Evolutionary conservation across 2,888 invertebrate species (phyloP), one percentile per base, ranked within the genome.

Genomic region (Agrilus cyanescens): DNA sequence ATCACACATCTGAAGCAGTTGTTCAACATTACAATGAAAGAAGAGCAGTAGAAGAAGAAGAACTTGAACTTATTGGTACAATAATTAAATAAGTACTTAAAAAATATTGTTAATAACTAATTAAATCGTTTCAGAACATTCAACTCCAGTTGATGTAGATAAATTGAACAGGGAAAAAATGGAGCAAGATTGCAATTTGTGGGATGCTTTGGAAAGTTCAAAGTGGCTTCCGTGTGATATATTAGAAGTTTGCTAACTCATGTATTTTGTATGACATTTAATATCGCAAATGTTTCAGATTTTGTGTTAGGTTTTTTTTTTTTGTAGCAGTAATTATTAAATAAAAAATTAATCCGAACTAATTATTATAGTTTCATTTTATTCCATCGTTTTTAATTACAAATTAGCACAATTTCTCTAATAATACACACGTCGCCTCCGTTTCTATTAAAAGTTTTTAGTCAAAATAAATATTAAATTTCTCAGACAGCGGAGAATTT

Each of bases 221-320:
- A 84, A 86, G 58, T 89, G 88, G 88, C 71, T 85, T 56, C 85
- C 85, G 0, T 76, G 82, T 47, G 87, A 87, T 47, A 74, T 80
- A 20, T 60, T 85, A 33, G 85, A 86, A 65, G 72, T 71, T 16
- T 74, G 72, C 55, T 75, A 69, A 56, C 12, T 37, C 12, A 29
- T 10, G n/a, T n/a, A n/a, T n/a, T n/a, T n/a, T n/a, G n/a, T n/a
- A n/a, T 25, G 2, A 25, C 25, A 8, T 25, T 25, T 10, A 25
- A n/a, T n/a, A n/a, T n/a, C n/a, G n/a, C n/a, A n/a, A n/a, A n/a
- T n/a, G n/a, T n/a, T n/a, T n/a, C n/a, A n/a, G n/a, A n/a, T n/a
- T n/a, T n/a, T n/a, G n/a, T n/a, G n/a, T n/a, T n/a, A n/a, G n/a
- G n/a, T n/a, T n/a, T n/a, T n/a, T n/a, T n/a, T n/a, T n/a, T n/a